Percentiles rank a stretch among this genome's conserved stretches.
phyloP scores from a whole-genome alignment of 2,113 vertebrate species.

The Rhadina sibilatrix region DNA sequence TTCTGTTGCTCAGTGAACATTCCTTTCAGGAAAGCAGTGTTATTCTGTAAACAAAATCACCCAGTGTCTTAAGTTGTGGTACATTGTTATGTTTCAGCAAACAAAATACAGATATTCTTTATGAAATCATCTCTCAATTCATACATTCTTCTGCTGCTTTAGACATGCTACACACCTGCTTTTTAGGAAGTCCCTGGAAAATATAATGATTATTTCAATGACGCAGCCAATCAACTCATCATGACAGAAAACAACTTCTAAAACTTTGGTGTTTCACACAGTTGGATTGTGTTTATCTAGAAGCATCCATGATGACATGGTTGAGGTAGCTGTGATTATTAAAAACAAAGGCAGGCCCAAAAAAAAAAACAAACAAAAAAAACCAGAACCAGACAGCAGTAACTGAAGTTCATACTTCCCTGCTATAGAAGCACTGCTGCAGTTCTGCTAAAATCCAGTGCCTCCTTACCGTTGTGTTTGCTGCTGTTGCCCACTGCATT shows the following conservation, averaged over 20 bases:
- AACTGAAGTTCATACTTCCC: not conserved
- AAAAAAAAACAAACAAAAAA: not conserved
- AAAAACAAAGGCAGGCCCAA: not conserved
- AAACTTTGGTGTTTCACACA: not conserved
- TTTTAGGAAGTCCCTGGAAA: not conserved
- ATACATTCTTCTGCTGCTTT: not conserved
- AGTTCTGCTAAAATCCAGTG: not conserved
- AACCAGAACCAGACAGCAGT: not conserved
- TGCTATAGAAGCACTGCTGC: not conserved
- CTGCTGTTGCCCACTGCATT: not conserved
- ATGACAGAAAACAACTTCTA: not conserved
- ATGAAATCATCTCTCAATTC: accelerated
- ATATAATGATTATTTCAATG: not conserved
- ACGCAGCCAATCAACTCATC: not conserved
- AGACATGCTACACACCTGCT: not conserved
- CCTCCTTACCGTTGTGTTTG: not conserved
- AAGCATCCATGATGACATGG: not conserved
- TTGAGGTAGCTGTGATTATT: not conserved
- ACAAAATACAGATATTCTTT: not conserved
- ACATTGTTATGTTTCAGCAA: not conserved
- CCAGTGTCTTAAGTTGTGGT: not conserved
- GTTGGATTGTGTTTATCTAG: not conserved
- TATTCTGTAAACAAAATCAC: not conserved
- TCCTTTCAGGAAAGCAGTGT: not conserved
- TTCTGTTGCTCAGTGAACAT: not conserved